Percentiles rank a stretch among this genome's conserved stretches.
Conservation (phyloP, 2,113 vertebrate genomes). For the Erythrocebus patas region DNA sequence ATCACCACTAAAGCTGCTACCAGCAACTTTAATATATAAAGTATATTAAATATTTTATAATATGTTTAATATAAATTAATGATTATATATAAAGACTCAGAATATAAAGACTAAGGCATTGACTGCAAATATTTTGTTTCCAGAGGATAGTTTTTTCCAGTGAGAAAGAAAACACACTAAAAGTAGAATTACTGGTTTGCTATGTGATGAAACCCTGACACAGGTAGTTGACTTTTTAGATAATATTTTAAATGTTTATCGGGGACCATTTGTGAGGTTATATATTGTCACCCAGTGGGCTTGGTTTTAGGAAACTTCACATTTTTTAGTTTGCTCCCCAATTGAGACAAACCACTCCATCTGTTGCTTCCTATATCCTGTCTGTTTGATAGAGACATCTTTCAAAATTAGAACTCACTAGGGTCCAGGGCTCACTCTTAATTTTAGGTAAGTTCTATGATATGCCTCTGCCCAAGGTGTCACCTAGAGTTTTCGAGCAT, state of each 20-base stretch:
- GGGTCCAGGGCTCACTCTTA: background rate
- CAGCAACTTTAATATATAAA: background rate
- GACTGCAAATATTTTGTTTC: background rate
- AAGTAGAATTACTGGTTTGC: conserved; percentile 26
- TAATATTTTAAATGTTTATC: background rate
- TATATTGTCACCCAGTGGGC: background rate
- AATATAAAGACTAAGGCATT: conserved; percentile 30
- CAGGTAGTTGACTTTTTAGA: conserved; percentile 22
- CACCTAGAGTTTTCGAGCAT: background rate
- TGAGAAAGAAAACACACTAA: conserved; percentile 31
- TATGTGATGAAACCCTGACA: conserved; percentile 13
- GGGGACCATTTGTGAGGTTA: background rate
- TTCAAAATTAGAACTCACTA: background rate
- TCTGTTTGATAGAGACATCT: background rate
- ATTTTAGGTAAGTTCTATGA: background rate
- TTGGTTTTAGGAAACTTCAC: background rate
- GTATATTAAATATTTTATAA: no score
- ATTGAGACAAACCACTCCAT: background rate
- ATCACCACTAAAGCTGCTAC: conserved; percentile 2
- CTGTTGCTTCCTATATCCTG: background rate
- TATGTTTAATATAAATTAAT: no score
- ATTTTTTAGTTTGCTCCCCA: background rate
- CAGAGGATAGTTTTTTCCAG: conserved; percentile 8
- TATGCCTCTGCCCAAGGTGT: background rate
- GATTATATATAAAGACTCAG: background rate